Conservation (phyloP, 1,140 invertebrate genomes). For the Pseudomyrmex sp. region DNA sequence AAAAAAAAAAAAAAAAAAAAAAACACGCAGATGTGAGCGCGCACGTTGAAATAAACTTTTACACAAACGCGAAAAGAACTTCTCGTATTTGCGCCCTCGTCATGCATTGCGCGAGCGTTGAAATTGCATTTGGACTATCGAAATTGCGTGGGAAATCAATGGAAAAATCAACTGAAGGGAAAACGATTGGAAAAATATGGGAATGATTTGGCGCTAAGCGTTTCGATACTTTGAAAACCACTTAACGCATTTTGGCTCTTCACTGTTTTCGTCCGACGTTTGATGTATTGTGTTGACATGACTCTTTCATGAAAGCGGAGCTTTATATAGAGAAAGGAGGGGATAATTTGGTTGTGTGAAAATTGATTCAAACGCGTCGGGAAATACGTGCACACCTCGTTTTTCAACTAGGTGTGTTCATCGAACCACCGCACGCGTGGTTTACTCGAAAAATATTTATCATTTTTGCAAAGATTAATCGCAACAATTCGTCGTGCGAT, state of each 20-base stretch:
- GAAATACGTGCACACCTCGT: too few relatives aligned
- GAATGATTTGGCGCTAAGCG: slow-evolving; percentile 50
- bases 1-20: slow-evolving; percentile 44
- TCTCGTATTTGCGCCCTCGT: slow-evolving; percentile 15
- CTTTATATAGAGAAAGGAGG: slow-evolving; percentile 7
- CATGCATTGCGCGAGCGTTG: slow-evolving; percentile 1
- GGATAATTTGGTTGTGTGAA: not conserved
- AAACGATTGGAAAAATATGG: slow-evolving; percentile 53
- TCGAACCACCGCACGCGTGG: not conserved
- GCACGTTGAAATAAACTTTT: slow-evolving; percentile 6
- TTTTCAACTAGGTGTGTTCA: not conserved
- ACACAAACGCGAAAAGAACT: slow-evolving; percentile 6
- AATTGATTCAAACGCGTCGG: not conserved
- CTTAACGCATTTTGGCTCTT: slow-evolving; percentile 39
- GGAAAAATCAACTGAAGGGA: not conserved
- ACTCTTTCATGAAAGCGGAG: slow-evolving; percentile 20
- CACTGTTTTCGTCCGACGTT: slow-evolving; percentile 32
- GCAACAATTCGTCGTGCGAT: not conserved
- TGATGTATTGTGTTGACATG: slow-evolving; percentile 5
- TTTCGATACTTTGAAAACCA: slow-evolving; percentile 46
- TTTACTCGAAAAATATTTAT: slow-evolving; percentile 31
- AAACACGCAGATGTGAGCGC: too few relatives aligned
- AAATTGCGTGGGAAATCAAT: slow-evolving; percentile 26
- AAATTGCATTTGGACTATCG: slow-evolving; percentile 37
- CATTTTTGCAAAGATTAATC: slow-evolving; percentile 34